Conservation (phyloP, 1,140 invertebrate species). For the Drosophila mauritiana region DNA sequence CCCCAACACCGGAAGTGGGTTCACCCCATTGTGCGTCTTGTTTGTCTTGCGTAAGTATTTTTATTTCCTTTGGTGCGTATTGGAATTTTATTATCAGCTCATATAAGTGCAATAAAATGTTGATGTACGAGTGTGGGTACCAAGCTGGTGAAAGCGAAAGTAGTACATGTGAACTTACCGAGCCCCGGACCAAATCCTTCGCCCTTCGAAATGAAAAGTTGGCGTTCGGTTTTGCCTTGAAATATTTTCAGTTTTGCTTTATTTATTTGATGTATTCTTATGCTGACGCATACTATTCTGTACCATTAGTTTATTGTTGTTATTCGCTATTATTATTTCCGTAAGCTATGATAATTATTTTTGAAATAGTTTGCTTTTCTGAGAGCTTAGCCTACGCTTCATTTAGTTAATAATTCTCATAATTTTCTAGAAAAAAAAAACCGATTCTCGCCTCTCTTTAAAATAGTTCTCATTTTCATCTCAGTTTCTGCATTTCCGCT, state of each 20-base stretch:
- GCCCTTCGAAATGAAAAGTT: slow-evolving; percentile 37
- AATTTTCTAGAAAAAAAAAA: slow-evolving; percentile 65
- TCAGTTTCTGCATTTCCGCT: slow-evolving; percentile 20
- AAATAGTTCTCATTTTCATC: slow-evolving; percentile 53
- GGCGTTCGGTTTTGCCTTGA: slow-evolving; percentile 45
- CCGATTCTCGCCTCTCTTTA: slow-evolving; percentile 65
- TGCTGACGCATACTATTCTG: slow-evolving; percentile 14
- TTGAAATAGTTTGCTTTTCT: slow-evolving; percentile 47
- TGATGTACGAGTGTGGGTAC: slow-evolving; percentile 25
- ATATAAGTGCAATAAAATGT: slow-evolving; percentile 78
- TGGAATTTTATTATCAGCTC: slow-evolving; percentile 81
- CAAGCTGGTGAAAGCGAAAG: neutral
- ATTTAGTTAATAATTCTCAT: slow-evolving; percentile 42
- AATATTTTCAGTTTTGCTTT: slow-evolving; percentile 73
- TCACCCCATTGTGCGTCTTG: slow-evolving; percentile 38
- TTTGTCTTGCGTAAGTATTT: slow-evolving; percentile 71
- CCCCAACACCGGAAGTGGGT: slow-evolving; percentile 1
- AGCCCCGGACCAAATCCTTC: neutral
- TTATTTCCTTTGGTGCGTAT: slow-evolving; percentile 77
- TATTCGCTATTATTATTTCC: slow-evolving; percentile 45
- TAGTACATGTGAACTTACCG: slow-evolving; percentile 20
- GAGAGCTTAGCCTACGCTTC: slow-evolving; percentile 43
- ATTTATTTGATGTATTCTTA: slow-evolving; percentile 71
- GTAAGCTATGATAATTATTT: slow-evolving; percentile 44
- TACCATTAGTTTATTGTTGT: slow-evolving; percentile 30